Evolutionary conservation across 2,888 invertebrate species (phyloP).

Genomic region (Leptodirus hochenwartii): DNA sequence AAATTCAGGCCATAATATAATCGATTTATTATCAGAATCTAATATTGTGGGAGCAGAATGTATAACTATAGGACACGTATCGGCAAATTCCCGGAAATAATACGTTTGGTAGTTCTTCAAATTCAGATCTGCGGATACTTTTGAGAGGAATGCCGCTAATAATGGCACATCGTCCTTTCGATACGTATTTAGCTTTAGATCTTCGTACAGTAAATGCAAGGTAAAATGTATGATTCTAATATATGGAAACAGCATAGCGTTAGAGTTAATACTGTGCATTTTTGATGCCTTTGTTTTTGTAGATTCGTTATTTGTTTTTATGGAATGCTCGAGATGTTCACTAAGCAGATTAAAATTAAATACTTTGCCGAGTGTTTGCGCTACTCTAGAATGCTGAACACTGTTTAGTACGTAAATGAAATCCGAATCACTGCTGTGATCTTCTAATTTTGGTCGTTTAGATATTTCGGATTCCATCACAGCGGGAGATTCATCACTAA

Average conservation of each 20-base stretch:
- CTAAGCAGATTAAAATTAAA: too few relatives aligned
- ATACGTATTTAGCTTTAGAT: slow-evolving; percentile 63
- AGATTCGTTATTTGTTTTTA: too few relatives aligned
- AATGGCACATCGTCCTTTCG: slow-evolving; percentile 46
- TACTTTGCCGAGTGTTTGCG: too few relatives aligned
- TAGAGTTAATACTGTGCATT: slow-evolving; percentile 38
- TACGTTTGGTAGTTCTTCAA: slow-evolving; percentile 52
- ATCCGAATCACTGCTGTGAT: too few relatives aligned
- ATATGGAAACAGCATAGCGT: slow-evolving; percentile 51
- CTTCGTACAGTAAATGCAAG: slow-evolving; percentile 81
- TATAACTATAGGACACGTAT: slow-evolving; percentile 27
- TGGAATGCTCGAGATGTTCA: too few relatives aligned
- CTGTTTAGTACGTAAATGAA: too few relatives aligned
- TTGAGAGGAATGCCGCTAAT: slow-evolving; percentile 53
- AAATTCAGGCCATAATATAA: slow-evolving; percentile 42
- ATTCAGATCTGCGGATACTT: slow-evolving; percentile 57
- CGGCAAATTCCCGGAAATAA: slow-evolving; percentile 75
- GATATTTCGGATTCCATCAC: too few relatives aligned
- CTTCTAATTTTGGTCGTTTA: too few relatives aligned
- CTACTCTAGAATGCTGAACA: too few relatives aligned
- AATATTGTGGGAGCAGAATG: slow-evolving; percentile 22
- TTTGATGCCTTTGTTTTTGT: too few relatives aligned
- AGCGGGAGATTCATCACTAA: too few relatives aligned
- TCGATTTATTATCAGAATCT: slow-evolving; percentile 35
- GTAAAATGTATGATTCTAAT: slow-evolving; percentile 59